Base-by-base conservation (phyloP, 23 tunicate genomes). In the Trididemnum nubilum region DNA sequence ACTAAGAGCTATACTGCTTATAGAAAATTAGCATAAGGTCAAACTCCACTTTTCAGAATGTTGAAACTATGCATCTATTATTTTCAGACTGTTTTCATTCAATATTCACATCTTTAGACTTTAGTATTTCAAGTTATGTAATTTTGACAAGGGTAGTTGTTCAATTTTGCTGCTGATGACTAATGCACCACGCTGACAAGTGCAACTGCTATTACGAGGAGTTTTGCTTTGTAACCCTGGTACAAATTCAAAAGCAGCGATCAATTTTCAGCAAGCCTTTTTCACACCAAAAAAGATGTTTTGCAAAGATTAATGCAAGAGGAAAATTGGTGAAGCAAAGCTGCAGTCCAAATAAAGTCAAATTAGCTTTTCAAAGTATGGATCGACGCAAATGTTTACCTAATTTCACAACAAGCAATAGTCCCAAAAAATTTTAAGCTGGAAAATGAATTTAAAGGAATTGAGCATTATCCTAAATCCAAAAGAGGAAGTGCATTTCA, bases 271-370 rank as follows among this genome's bases (percentile, higher is more conserved):
- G 32, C 35, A 2, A 77, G 82, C 25, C 33, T 78, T 21, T 34
- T 78, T 22, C 82, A 77, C 49, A 78, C 82, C 7, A 78, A n/a
- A n/a, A 78, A 77, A 78, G 70, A 78, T 51, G 82, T 78, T 21
- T 22, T 78, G 35, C 70, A 78, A 57, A 59, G 82, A 22, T 26
- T 78, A 21, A 33, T 78, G 77, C 44, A 51, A 15, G 64, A 26
- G 37, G 19, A 51, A 21, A 52, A 78, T 60, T 78, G 44, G 49
- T 33, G 33, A n/a, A 74, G 64, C 34, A 44, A 44, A 33, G 82
- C 23, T 12, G 65, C 64, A 9, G 75, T 36, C 4, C 26, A 75
- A 36, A 75, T 29, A 22, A 25, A 44, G 19, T 44, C 80, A 35
- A 36, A 75, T 3, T 72, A 75, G 80, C 60, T 75, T 36, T 50